Evolutionary conservation across 2,888 invertebrate genomes (phyloP).

Genomic region (Cheilosia variabilis): DNA sequence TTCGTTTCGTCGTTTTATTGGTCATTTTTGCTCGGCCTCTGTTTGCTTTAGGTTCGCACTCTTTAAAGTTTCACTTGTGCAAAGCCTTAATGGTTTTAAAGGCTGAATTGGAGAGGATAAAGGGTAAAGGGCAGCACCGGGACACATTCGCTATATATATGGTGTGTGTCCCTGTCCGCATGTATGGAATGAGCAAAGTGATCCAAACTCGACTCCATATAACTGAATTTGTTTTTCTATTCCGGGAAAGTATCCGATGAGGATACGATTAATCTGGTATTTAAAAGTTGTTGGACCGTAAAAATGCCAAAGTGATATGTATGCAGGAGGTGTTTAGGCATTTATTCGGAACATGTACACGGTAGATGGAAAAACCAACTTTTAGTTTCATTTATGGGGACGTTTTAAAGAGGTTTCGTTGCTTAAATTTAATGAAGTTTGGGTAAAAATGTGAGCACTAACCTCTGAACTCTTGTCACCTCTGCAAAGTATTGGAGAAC

Average conservation of each 20-base stretch:
- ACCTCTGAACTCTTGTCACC: not conserved
- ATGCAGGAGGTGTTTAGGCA: conserved; percentile 17
- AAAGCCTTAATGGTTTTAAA: conserved; percentile 58
- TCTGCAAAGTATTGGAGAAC: too few species aligned
- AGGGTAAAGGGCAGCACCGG: conserved; percentile 51
- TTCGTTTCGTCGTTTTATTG: conserved; percentile 27
- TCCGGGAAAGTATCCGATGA: conserved; percentile 53
- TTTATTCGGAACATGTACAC: not conserved
- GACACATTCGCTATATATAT: conserved; percentile 16
- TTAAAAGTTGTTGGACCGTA: conserved; percentile 66
- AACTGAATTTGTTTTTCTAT: conserved; percentile 68
- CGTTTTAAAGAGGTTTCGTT: too few species aligned
- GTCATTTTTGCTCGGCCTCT: conserved; percentile 54
- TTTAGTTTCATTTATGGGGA: too few species aligned
- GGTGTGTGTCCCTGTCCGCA: not conserved
- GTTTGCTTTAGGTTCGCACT: conserved; percentile 46
- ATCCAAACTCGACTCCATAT: conserved; percentile 41
- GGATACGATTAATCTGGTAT: conserved; percentile 70
- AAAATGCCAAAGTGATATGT: conserved; percentile 56
- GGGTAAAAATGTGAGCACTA: too few species aligned
- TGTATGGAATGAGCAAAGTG: conserved; percentile 4
- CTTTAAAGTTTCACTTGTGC: conserved; percentile 54
- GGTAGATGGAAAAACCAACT: too few species aligned
- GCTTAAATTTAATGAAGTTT: too few species aligned
- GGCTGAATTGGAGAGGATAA: conserved; percentile 37